Base-by-base conservation (phyloP, 2,888 invertebrate genomes). In the Xylota segnis region DNA sequence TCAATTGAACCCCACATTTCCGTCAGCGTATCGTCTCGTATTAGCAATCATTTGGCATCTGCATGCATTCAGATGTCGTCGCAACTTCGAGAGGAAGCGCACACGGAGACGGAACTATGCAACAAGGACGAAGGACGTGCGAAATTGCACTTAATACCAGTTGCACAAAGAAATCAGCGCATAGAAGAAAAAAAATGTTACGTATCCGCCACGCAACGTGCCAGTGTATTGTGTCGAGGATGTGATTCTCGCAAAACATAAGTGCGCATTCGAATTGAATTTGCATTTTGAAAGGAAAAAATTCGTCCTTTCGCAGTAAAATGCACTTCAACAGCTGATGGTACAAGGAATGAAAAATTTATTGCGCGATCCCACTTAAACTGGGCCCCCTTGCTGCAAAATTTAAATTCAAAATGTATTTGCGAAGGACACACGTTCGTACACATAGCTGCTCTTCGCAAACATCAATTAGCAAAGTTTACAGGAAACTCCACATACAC, bases 381-480 rank as follows among this genome's bases (percentile, higher is more conserved):
- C 7, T 5, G 14, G 14, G 6, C 14, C 3, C 14, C 3, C 7
- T 14, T 2, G 9, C n/a, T 6, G 29, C 7, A 54, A n/a, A n/a
- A 14, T 58, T 58, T 18, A 10, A 63, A 63, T 45, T 45, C 16
- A 34, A 50, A 32, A 3, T 18, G 1, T 50, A 34, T 34, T 18
- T 14, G 6, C 2, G 14, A 10, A 23, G 1, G 12, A 3, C 16
- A 47, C 45, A 45, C 18, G 14, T 3, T n/a, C 4, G 40, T 12
- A n/a, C 16, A 43, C 14, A 23, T 2, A 4, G 5, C 37, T 23
- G 23, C n/a, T n/a, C n/a, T 37, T 7, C 14, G 23, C 52, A 66
- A 66, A 52, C 23, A 66, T 14, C 50, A 66, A 66, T 66, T 52
- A 66, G 66, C 50, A 14, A 6, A 47, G 47, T 32, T 47, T 16